Base-by-base conservation (phyloP, 2,797 vertebrate species). In the Kryptolebias ocellatus region DNA sequence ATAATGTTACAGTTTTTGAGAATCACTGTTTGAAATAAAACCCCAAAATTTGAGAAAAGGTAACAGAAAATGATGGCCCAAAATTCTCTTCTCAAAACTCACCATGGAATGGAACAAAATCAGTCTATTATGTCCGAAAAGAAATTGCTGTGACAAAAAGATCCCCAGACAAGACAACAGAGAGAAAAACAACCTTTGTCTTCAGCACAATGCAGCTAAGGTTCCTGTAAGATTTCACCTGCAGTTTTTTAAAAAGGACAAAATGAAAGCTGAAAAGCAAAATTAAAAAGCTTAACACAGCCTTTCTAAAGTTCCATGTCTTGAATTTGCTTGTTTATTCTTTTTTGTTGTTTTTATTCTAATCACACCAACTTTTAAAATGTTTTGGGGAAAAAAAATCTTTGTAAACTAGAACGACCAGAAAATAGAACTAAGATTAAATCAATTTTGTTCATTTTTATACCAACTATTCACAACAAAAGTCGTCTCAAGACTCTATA, bases 81-180 rank as follows among this genome's bases (percentile, higher is more conserved):
- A 24, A 42, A 5, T 29, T 15, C 10, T 16, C 7, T 16, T 18
- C 42, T 61, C 18, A 31, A 15, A 15, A 20, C n/a, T 44, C 28
- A 27, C 45, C 17, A 47, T 37, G 12, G 17, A 39, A 55, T 63
- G n/a, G 12, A 46, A 49, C 28, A 24, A 51, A 70, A 57, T 52
- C n/a, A n/a, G 18, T 42, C 16, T 11, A 51, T 49, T 29, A 55
- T n/a, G 18, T 53, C 5, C 6, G 0, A 55, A 42, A 54, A 58
- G 2, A 59, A 37, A 34, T 18, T 7, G 4, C 1, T 60, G 31
- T 4, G 28, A 63, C 17, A 42, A 56, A 52, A 51, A 15, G 4
- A 17, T 53, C 15, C 20, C 49, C 42, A 42, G 15, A 24, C 2
- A 4, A 31, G 3, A 45, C 18, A 28, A 39, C 8, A 27, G 34